Percentiles rank a stretch among this genome's conserved stretches.
Conservation (phyloP, 37 sponge, comb jelly and placozoan species). For the Aphrocallistes beatrix region DNA sequence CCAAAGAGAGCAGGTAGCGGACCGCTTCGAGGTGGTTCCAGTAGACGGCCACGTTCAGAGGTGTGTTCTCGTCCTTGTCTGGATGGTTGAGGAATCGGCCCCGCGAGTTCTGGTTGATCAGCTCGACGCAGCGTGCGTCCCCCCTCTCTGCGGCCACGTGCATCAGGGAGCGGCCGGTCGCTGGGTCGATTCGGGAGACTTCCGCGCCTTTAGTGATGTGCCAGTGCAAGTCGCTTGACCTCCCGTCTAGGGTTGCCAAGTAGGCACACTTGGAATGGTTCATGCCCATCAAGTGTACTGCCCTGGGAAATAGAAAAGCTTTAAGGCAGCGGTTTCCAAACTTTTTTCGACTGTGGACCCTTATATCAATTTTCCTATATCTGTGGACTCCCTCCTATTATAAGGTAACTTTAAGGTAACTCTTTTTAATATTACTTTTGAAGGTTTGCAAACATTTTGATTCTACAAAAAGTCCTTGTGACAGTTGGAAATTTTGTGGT, state of each 20-base stretch:
- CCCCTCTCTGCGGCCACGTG: neutral
- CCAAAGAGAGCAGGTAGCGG: neutral
- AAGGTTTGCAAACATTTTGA: no score
- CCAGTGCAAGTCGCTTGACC: neutral
- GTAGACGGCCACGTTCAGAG: conserved; percentile 21
- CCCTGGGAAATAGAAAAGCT: no score
- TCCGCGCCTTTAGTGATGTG: neutral
- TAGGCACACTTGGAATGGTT: conserved; percentile 10
- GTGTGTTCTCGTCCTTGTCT: conserved; percentile 14
- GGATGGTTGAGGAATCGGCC: neutral
- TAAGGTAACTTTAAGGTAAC: no score
- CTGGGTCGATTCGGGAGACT: neutral
- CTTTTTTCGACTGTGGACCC: no score
- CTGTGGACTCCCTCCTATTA: no score
- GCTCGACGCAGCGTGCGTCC: neutral
- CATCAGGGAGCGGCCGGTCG: neutral
- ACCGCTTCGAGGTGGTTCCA: neutral
- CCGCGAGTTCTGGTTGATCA: neutral
- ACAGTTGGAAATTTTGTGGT: no score
- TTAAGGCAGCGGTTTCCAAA: no score
- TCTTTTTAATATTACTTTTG: no score
- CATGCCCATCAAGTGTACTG: conserved; percentile 6
- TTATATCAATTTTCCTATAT: no score
- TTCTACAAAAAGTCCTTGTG: no score
- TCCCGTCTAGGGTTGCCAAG: neutral